A percentile compares a stretch with the other conserved stretches of the same genome.
Evolutionary conservation across 2,888 invertebrate genomes (phyloP).

Genomic region (Macrophya alboannulata): DNA sequence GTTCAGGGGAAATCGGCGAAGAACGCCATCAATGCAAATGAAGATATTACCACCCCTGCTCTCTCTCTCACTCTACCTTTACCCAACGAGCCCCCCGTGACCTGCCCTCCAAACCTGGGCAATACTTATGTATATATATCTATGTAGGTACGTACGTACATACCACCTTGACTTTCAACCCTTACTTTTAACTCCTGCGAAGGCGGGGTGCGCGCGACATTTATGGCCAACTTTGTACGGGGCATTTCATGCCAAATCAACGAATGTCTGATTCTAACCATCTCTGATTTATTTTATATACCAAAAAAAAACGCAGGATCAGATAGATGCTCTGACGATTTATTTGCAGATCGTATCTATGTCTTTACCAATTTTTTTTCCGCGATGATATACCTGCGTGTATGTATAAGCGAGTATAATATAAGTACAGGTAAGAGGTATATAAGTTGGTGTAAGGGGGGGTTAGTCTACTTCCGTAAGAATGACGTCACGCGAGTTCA

Average conservation of each 20-base stretch:
- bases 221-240: background rate
- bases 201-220: background rate
- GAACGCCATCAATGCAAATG: slow-evolving; percentile 69
- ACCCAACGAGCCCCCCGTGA: slow-evolving; percentile 54
- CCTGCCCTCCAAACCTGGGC: slow-evolving; percentile 50
- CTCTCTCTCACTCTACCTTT: slow-evolving; percentile 24
- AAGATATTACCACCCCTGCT: slow-evolving; percentile 64
- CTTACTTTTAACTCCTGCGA: background rate
- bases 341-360: no score
- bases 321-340: no score
- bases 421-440: no score
- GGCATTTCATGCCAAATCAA: no score
- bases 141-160: background rate
- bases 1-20: slow-evolving; percentile 60
- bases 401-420: no score
- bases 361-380: no score
- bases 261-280: no score
- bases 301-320: no score
- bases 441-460: background rate
- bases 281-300: no score
- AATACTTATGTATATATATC: background rate
- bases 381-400: no score
- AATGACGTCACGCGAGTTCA: slow-evolving; percentile 44
- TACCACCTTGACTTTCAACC: background rate
- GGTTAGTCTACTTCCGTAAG: background rate